These are phyloP conservation scores for Chlamydotis undulata DNA, from an alignment of 2,113 vertebrate species.

Conservation along the genomic window DNA sequence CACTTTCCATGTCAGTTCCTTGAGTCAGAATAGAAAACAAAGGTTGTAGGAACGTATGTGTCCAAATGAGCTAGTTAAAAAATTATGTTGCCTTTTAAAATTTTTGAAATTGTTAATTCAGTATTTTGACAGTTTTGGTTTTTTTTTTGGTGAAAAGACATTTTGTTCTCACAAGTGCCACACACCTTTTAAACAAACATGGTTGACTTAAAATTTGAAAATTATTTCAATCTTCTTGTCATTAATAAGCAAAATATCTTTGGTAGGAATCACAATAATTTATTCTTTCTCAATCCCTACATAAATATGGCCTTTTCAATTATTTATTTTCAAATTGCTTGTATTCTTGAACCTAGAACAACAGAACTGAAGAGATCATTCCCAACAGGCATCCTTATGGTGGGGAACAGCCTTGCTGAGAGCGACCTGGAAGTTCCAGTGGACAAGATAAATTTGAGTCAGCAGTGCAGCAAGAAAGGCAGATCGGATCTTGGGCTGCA, in stretches of 20 bases:
- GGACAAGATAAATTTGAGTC: background rate
- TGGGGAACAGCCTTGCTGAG: background rate
- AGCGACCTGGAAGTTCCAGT: background rate
- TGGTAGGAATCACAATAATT: background rate
- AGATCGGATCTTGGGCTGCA: background rate
- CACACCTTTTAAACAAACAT: background rate
- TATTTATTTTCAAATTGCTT: background rate
- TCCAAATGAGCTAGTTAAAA: background rate
- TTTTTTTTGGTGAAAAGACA: background rate
- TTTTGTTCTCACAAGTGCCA: background rate
- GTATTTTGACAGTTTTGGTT: background rate
- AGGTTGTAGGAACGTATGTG: rapidly evolving
- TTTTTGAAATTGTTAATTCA: background rate
- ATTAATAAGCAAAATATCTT: background rate
- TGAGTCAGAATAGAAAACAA: background rate
- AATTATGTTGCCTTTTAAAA: background rate
- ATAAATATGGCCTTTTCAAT: background rate
- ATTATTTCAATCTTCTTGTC: background rate
- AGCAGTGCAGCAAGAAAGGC: background rate
- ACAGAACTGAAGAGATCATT: background rate
- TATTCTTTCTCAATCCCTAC: background rate
- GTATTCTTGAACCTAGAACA: background rate
- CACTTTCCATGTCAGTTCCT: rapidly evolving
- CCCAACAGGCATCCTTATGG: background rate
- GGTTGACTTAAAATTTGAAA: background rate